A percentile compares a stretch with the other conserved stretches of the same genome.
phyloP scores from a whole-genome alignment of 2,888 invertebrate species.

The Furcula furcula region DNA sequence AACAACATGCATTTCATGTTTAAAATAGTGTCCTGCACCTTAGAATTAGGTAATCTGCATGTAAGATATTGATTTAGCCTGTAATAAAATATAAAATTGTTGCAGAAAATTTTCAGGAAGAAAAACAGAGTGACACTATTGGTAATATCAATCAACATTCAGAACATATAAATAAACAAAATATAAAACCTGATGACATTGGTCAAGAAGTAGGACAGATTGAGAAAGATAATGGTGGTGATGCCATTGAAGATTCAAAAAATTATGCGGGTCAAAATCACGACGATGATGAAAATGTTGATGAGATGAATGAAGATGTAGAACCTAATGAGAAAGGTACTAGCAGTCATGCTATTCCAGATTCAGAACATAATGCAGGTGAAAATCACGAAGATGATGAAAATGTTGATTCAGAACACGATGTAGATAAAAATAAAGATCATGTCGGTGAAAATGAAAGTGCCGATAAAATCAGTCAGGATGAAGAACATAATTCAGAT shows the following conservation, averaged over 20 bases:
- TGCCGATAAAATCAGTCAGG: background rate
- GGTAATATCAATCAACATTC: background rate
- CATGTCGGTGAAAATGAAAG: constrained; percentile 7
- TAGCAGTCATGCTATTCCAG: background rate
- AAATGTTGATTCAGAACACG: constrained; percentile 7
- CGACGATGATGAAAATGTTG: background rate
- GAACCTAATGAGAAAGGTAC: too few relatives aligned
- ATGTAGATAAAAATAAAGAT: constrained; percentile 4
- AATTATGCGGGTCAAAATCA: too few relatives aligned
- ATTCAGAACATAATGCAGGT: constrained; percentile 12
- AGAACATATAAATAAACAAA: too few relatives aligned
- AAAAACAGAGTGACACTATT: background rate
- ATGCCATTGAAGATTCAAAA: background rate
- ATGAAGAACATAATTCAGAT: constrained; percentile 7
- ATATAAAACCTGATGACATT: too few relatives aligned
- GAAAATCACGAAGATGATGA: constrained; percentile 9
- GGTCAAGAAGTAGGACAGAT: background rate
- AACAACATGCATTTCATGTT: too few relatives aligned
- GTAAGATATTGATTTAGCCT: background rate
- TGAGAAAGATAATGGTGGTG: background rate
- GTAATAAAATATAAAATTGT: background rate
- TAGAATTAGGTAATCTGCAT: too few relatives aligned
- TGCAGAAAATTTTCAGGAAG: background rate
- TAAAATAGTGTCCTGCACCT: constrained; percentile 18
- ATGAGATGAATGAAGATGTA: background rate